phyloP scores from a whole-genome alignment of 2,888 invertebrate species.

The Diploptera punctata region DNA sequence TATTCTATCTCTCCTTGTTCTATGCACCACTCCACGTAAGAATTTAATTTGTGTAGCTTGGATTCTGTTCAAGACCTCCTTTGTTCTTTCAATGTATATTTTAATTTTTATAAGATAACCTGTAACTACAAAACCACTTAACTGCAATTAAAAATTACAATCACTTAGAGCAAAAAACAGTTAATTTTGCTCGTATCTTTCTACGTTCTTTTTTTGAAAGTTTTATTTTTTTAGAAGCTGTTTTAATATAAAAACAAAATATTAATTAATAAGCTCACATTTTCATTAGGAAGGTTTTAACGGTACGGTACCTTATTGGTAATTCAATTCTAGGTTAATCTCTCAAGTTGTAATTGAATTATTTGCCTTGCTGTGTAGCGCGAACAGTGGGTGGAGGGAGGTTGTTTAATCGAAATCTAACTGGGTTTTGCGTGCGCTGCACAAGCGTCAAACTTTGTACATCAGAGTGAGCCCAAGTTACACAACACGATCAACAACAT shows the following conservation, averaged over 20 bases:
- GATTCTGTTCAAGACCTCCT: no score
- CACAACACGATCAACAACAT: no score
- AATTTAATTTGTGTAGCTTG: no score
- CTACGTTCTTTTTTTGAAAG: not conserved
- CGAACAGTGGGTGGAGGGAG: constrained; percentile 42
- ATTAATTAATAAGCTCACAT: constrained; percentile 56
- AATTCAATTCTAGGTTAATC: constrained; percentile 59
- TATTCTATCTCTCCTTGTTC: no score
- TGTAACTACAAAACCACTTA: no score
- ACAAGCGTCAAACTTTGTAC: constrained; percentile 23
- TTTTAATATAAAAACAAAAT: constrained; percentile 35
- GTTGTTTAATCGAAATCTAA: constrained; percentile 50
- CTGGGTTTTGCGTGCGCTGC: constrained; percentile 33
- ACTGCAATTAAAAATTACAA: no score
- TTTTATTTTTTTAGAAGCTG: constrained; percentile 21
- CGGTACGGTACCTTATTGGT: constrained; percentile 58
- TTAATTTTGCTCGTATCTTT: not conserved
- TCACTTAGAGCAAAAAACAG: no score
- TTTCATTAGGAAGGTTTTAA: constrained; percentile 59
- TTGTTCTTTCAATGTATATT: no score
- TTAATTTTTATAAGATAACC: no score
- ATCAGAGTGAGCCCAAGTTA: no score
- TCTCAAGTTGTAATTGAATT: constrained; percentile 59
- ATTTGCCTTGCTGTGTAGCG: constrained; percentile 48
- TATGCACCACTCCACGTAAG: no score